Base-by-base conservation (phyloP, 2,888 invertebrate genomes). In the Melanotus villosus region DNA sequence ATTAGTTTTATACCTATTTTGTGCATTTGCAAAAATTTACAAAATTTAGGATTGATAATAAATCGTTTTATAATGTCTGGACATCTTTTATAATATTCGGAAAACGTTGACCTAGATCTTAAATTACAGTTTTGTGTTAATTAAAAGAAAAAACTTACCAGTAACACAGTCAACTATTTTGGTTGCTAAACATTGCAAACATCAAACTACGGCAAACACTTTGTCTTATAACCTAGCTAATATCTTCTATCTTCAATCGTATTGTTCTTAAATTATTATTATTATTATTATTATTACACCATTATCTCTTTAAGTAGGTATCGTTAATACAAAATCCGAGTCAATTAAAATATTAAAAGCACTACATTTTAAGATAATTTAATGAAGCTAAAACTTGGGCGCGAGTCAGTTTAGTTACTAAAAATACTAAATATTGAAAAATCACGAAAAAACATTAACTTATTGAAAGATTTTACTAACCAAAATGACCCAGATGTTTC, bases 401-500 rank as follows among this genome's bases (percentile, higher is more conserved):
- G 10, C 12, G 14, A 16, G 10, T 4, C 38, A 18, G 36, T 50
- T 59, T 52, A 19, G 7, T 12, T 41, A 18, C 12, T 30, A 7
- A 26, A 23, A 6, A 50, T 1, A n/a, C 21, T 5, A 7, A 12
- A 23, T 12, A 10, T 19, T 18, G 14, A 12, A 59, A 38, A 34
- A 60, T 19, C 18, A 9, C 16, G 19, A 36, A 52, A 52, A 59
- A 41, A 26, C 14, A 21, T 21, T 12, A 12, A 12, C n/a, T 23
- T 12, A n/a, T 50, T 14, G 6, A 12, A 32, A 18, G 16, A n/a
- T 12, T 63, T 38, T 52, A 52, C 18, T 38, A 38, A 30, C 19
- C 21, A 63, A 70, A 66, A 62, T 34, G 65, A 41, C 36, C 43
- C 71, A 71, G 71, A 71, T 71, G 71, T 58, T 68, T 47, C 16